These are phyloP conservation scores for Eristalinus sepulchralis DNA, from an alignment of 2,888 invertebrate species.

Conservation along the genomic window DNA sequence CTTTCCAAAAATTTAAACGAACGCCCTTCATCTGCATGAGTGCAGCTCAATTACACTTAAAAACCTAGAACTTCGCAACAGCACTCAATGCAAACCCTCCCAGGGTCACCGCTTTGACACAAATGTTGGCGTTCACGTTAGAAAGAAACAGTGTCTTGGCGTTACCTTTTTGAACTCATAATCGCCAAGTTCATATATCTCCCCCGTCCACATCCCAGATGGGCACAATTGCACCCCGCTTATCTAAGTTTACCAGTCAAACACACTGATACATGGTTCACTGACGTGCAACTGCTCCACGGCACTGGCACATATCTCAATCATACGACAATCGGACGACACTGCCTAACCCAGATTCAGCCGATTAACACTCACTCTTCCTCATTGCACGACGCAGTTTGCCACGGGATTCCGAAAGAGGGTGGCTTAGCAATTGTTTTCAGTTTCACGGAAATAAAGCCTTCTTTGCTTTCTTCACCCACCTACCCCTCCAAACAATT, in stretches of 20 bases:
- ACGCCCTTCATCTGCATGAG: not conserved
- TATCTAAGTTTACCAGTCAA: conserved; percentile 2
- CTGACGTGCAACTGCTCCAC: conserved; percentile 11
- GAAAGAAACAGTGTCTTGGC: conserved; percentile 51
- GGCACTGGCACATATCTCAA: conserved; percentile 46
- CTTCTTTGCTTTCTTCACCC: conserved; percentile 46
- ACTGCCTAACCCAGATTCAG: conserved; percentile 59
- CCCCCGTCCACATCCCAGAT: not conserved
- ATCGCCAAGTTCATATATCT: conserved; percentile 38
- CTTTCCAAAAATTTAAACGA: not conserved
- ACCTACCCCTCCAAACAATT: not conserved
- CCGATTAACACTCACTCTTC: conserved; percentile 51
- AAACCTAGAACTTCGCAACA: not conserved
- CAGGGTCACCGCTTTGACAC: conserved; percentile 40
- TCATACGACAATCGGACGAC: conserved; percentile 49
- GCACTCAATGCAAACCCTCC: conserved; percentile 14
- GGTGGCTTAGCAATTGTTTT: conserved; percentile 59
- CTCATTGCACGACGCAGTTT: conserved; percentile 26
- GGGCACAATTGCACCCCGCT: not conserved
- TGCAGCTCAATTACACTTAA: not conserved
- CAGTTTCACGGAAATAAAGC: conserved; percentile 60
- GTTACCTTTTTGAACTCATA: conserved; percentile 61
- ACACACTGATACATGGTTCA: conserved; percentile 12
- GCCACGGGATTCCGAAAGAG: conserved; percentile 25
- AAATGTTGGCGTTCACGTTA: conserved; percentile 15